Base-by-base conservation (phyloP, 2,797 vertebrate species). In the Masticophis lateralis region DNA sequence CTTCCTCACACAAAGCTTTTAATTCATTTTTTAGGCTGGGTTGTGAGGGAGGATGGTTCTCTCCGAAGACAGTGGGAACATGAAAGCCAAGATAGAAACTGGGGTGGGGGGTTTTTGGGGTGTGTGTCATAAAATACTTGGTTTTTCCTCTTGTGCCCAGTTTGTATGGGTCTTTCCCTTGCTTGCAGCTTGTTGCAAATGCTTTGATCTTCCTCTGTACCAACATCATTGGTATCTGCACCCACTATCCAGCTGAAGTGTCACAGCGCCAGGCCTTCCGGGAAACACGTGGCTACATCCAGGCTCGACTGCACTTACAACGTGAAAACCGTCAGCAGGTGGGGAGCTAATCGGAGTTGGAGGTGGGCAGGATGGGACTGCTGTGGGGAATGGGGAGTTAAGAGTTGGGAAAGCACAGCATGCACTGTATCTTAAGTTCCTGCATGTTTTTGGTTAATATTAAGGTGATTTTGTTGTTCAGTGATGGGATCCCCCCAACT, bases 321-420 rank as follows among this genome's bases (percentile, higher is more conserved):
- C 98, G 98, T 61, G 99, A 99, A 97, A 99, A 99, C 97, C 98
- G 99, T 89, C 99, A 99, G 97, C 99, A 99, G 99, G 99, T 99
- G 91, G 88, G 63, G 66, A 86, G n/a, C 9, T 20, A 13, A 14
- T 13, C 1, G 25, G 74, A 83, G 10, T 25, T 25, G 18, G 22
- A 25, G 1, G 37, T n/a, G 5, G n/a, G 53, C 86, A 32, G 63
- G 89, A 27, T 88, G 88, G 69, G 86, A 51, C 56, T 89, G 66
- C 0, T 13, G 3, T 1, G 0, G 2, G 0, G 92, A 87, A 20
- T 12, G 96, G 55, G 12, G 37, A n/a, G 51, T 25, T n/a, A 11
- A 11, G 89, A 9, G 63, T 89, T 43, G 32, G 88, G 11, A 47
- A 11, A 89, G 25, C 43, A 89, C 25, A 61, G 88, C 37, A 47